A percentile compares a stretch with the other conserved stretches of the same genome.
These are phyloP conservation scores for Hyperoplus lanceolatus DNA, from an alignment of 2,797 vertebrate genomes.

Conservation along the genomic window DNA sequence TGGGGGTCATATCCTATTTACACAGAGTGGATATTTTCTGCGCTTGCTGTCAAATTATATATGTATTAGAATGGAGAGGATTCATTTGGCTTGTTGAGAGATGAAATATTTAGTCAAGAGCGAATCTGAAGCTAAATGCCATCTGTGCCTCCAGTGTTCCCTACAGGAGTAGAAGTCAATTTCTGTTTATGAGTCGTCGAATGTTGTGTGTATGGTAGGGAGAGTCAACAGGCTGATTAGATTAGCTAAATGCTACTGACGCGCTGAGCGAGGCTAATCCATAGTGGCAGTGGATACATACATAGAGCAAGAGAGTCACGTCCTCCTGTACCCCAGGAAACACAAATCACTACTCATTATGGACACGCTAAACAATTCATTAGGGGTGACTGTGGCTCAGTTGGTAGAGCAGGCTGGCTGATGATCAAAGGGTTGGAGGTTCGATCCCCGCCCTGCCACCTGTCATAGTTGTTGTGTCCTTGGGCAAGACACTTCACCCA, in stretches of 20 bases:
- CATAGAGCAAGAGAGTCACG: constrained; percentile 72
- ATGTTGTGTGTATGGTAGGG: constrained; percentile 72
- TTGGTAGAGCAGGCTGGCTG: too few relatives aligned
- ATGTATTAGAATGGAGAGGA: constrained; percentile 80
- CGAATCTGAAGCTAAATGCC: constrained; percentile 80
- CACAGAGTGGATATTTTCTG: constrained; percentile 63
- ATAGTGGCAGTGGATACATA: constrained; percentile 75
- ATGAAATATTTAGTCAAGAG: constrained; percentile 84
- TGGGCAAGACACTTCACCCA: too few relatives aligned
- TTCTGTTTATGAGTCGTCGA: constrained; percentile 80
- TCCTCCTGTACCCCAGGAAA: constrained; percentile 69
- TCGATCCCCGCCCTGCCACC: too few relatives aligned
- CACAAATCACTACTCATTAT: constrained; percentile 77
- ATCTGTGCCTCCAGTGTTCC: constrained; percentile 81
- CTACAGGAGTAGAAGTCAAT: constrained; percentile 81
- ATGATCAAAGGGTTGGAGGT: too few relatives aligned
- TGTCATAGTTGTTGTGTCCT: too few relatives aligned
- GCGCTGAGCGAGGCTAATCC: constrained; percentile 76
- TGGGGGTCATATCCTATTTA: constrained; percentile 70
- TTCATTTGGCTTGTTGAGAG: constrained; percentile 79
- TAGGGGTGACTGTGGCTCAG: too few relatives aligned
- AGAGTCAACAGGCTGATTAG: constrained; percentile 73
- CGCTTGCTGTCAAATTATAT: constrained; percentile 78
- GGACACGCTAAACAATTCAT: constrained; percentile 75
- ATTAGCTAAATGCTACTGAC: constrained; percentile 78